These are phyloP conservation scores for Melanerpes formicivorus DNA, from an alignment of 2,113 vertebrate genomes.

Conservation along the genomic window DNA sequence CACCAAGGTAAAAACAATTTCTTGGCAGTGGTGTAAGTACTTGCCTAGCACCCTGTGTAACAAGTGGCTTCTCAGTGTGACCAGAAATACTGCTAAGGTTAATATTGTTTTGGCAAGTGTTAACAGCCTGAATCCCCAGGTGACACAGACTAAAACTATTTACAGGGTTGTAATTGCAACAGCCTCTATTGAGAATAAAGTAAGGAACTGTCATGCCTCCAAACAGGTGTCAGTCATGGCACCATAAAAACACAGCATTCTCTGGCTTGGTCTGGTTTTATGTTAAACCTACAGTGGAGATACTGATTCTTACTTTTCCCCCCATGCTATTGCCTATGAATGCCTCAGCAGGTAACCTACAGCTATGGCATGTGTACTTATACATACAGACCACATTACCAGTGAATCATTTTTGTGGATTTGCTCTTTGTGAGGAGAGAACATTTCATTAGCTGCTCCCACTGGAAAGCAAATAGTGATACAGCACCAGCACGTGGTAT, in stretches of 20 bases:
- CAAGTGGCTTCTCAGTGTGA: background rate
- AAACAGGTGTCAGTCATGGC: background rate
- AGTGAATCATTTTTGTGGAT: background rate
- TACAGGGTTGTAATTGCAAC: background rate
- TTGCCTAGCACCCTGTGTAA: background rate
- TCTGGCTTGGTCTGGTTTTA: slow-evolving; percentile 10
- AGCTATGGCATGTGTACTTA: slow-evolving; percentile 40
- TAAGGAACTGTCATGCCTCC: background rate
- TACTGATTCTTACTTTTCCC: background rate
- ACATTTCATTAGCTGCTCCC: slow-evolving; percentile 6
- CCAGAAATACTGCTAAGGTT: background rate
- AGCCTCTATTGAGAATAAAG: background rate
- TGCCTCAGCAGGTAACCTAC: slow-evolving; percentile 30
- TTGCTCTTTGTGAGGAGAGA: background rate
- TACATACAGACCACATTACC: background rate
- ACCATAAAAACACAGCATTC: background rate
- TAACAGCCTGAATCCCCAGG: background rate
- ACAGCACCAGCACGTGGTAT: background rate
- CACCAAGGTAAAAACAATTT: background rate
- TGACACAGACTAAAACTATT: background rate
- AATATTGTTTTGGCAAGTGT: background rate
- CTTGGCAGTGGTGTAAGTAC: background rate
- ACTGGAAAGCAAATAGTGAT: background rate
- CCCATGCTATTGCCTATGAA: background rate
- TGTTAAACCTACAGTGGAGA: background rate